Evolutionary conservation across 2,888 invertebrate genomes (phyloP), one percentile per base, ranked within the genome.

Genomic region (Heteropelma amictum): DNA sequence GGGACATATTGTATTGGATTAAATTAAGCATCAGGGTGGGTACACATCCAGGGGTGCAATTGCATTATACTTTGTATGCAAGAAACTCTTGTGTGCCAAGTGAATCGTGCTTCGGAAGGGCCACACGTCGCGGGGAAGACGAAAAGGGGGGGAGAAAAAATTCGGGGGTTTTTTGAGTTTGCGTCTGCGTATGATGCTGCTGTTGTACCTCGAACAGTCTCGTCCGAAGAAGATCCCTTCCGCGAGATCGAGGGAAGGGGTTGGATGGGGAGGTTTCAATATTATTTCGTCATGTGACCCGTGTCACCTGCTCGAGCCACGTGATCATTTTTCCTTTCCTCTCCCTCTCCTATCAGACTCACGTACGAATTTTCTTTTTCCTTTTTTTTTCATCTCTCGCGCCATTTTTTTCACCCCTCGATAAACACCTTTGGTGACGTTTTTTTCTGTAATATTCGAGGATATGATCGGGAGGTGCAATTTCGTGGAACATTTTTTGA

Each of bases 1-100:
- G 79, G 81, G 81, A 84, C 88, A 88, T 87, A 88, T 87, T 87
- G 85, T 86, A 87, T 87, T 88, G 87, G 87, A 88, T 88, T 88
- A 87, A 88, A 87, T 88, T 87, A 87, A 88, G 83, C 86, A 79
- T 77, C 79, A 82, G 82, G 77, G 76, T 77, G 80, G n/a, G 77
- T 81, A 79, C 79, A 78, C 69, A 72, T 76, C 69, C 58, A 69
- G 30, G 68, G 76, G 65, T 71, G 81, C n/a, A 81, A 80, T 77
- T 73, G 82, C 80, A 84, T 85, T 86, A 85, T 85, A 82, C 74
- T 68, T 53, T 56, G 38, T 47, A 58, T 80, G 83, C 83, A 79
- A 81, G 78, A 78, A 85, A 88, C 87, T n/a, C n/a, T 88, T 84
- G 85, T 86, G 84, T 87, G 83, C 87, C 87, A 88, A 88, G 88